phyloP scores from a whole-genome alignment of 2,888 invertebrate species.

The Campopleginae sp. region DNA sequence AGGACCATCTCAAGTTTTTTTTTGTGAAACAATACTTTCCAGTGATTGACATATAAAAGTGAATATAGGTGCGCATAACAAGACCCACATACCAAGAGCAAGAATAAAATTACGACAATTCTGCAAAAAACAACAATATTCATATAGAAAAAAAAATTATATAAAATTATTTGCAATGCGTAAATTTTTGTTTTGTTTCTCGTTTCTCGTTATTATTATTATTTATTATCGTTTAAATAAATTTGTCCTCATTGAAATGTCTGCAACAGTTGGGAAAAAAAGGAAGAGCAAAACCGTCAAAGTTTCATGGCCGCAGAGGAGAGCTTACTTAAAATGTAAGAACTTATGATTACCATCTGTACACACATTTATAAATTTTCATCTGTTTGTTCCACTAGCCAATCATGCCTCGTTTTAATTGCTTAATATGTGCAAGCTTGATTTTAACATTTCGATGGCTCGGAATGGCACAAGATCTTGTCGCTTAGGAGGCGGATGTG shows the following conservation, averaged over 20 bases:
- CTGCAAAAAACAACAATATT: conserved; percentile 56
- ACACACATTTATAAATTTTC: conserved; percentile 6
- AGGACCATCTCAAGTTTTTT: conserved; percentile 41
- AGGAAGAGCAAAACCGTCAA: conserved; percentile 62
- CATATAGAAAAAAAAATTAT: not conserved
- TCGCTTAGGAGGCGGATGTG: not conserved
- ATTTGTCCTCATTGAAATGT: conserved; percentile 46
- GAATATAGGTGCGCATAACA: conserved; percentile 62
- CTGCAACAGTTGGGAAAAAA: conserved; percentile 53
- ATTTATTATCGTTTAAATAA: conserved; percentile 42
- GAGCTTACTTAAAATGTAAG: conserved; percentile 33
- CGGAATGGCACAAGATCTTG: conserved; percentile 15
- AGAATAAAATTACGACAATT: conserved; percentile 51
- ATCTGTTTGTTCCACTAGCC: conserved; percentile 7
- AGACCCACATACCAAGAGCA: conserved; percentile 63
- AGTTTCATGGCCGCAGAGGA: conserved; percentile 62
- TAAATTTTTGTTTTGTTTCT: conserved; percentile 13
- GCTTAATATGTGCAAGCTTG: conserved; percentile 16
- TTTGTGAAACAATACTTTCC: conserved; percentile 46
- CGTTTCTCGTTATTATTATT: not conserved
- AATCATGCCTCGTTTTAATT: conserved; percentile 29
- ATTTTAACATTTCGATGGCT: conserved; percentile 12
- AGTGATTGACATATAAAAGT: not conserved
- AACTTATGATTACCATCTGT: conserved; percentile 47
- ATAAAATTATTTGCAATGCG: not conserved